Base-by-base conservation (phyloP, 2,888 invertebrate species). In the Tachina grossa region DNA sequence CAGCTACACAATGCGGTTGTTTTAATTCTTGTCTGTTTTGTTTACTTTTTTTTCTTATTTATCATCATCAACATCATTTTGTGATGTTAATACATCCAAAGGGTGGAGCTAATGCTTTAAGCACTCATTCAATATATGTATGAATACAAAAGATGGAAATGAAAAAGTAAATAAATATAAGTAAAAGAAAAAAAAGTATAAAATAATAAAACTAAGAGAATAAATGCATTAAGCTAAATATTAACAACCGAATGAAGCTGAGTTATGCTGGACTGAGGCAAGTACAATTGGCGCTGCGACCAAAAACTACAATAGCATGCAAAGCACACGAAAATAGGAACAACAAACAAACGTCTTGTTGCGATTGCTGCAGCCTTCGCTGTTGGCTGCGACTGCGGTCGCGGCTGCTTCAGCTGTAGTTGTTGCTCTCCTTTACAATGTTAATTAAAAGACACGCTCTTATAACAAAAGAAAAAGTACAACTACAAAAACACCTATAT, bases 21-120 rank as follows among this genome's bases (percentile, higher is more conserved):
- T 82, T 83, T 83, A 77, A 83, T 66, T 77, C 66, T 77, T 71
- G 53, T 51, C 59, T 59, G 49, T 49, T 51, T 55, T 68, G 49
- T 47, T 72, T 31, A 31, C 41, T 14, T 53, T 69, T 69, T 69
- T 55, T 63, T 47, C 49, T 63, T 74, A 43, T 81, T 72, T 66
- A 57, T 82, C 47, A 82, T 71, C 83, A 65, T 57, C 72, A 71
- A 51, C 68, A 77, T 78, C 49, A 65, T n/a, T 75, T 69, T 82
- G 53, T 65, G 66, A 75, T 69, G 81, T 81, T 53, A 81, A 81
- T 72, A 66, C 83, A 83, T 72, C 72, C 72, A 83, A 83, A 83
- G 83, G 83, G 83, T 77, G 83, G 83, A 83, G 83, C 83, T 77
- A 83, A 83, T 83, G 77, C 66, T 83, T 83, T 83, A 66, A 83